Evolutionary conservation across 2,113 vertebrate genomes (phyloP).

Genomic region (Daubentonia madagascariensis): DNA sequence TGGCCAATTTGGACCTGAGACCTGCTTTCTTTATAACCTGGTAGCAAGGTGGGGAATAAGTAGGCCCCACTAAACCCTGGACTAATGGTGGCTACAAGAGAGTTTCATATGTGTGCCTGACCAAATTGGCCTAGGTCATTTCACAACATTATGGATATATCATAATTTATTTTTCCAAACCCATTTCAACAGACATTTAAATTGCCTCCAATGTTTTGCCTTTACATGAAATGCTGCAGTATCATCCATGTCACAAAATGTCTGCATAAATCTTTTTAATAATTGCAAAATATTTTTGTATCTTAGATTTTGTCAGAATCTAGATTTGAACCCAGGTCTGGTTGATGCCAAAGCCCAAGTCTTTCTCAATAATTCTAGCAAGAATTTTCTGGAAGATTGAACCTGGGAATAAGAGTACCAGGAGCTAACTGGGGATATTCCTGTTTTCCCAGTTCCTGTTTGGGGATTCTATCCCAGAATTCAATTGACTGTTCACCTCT

Average conservation of each 20-base stretch:
- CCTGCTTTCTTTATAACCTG: background rate
- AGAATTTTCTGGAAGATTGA: background rate
- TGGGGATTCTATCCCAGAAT: background rate
- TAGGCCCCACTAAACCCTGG: background rate
- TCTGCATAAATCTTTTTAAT: background rate
- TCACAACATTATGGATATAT: background rate
- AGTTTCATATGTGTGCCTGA: background rate
- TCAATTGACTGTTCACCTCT: background rate
- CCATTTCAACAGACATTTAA: background rate
- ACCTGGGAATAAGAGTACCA: background rate
- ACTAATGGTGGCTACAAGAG: background rate
- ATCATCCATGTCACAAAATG: background rate
- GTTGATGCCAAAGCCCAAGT: background rate
- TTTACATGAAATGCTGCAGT: background rate
- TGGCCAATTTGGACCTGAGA: background rate
- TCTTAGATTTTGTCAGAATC: background rate
- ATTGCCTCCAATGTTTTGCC: background rate
- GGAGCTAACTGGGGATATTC: background rate
- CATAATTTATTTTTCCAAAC: background rate
- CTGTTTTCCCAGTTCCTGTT: background rate
- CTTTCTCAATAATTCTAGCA: background rate
- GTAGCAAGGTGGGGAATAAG: background rate
- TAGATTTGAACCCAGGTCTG: background rate
- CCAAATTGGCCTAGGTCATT: background rate
- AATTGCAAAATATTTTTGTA: constrained; percentile 3